Conservation (phyloP, 2,888 invertebrate genomes). For the Nipponacmea schrenckii region DNA sequence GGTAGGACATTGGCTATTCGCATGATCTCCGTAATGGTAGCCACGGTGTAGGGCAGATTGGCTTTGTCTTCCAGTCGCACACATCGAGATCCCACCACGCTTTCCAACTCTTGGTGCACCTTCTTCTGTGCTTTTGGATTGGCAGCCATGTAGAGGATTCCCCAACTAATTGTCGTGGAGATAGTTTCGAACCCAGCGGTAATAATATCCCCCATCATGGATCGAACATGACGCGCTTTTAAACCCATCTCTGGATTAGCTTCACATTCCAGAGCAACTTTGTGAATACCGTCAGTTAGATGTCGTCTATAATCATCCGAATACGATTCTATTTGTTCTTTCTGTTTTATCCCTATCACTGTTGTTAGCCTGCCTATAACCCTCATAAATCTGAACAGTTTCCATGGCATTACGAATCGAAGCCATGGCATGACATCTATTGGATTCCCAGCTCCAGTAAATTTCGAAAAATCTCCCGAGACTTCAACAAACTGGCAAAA, state of each 20-base stretch:
- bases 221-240: neutral
- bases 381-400: constrained; percentile 20
- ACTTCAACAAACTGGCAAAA: constrained; percentile 2
- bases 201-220: neutral
- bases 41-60: neutral
- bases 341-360: neutral
- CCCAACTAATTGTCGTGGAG: neutral
- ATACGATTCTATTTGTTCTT: neutral
- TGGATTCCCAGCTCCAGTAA: constrained; percentile 31
- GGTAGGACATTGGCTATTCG: neutral
- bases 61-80: neutral
- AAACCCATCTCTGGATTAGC: neutral
- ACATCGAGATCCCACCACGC: neutral
- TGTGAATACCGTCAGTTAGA: neutral
- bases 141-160: neutral
- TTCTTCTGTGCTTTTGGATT: neutral
- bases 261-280: neutral
- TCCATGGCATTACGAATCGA: constrained; percentile 25
- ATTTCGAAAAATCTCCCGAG: constrained; percentile 14
- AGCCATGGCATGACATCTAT: constrained; percentile 38
- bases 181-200: neutral
- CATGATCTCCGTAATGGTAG: neutral
- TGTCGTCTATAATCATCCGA: neutral
- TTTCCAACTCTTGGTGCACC: neutral
- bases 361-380: neutral